phyloP scores from a whole-genome alignment of 2,888 invertebrate species.

The Lasioglossum figueresi region DNA sequence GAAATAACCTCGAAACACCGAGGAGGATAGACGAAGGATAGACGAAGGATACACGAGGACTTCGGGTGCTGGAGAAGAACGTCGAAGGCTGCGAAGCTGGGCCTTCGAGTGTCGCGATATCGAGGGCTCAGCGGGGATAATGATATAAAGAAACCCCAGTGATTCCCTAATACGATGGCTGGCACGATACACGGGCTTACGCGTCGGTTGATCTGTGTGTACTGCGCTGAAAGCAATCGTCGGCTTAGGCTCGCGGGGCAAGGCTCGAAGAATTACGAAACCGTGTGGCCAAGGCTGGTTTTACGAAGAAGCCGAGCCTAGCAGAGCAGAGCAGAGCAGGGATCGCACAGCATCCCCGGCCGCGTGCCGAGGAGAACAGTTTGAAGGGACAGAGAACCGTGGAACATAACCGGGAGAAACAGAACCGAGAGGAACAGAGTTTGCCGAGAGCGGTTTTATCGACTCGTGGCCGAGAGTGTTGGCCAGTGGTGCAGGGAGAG shows the following conservation, averaged over 20 bases:
- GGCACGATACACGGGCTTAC: conserved; percentile 65
- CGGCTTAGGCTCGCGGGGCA: neutral
- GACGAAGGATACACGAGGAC: neutral
- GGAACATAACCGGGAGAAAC: neutral
- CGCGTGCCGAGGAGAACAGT: conserved; percentile 7
- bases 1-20: neutral
- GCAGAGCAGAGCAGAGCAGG: neutral
- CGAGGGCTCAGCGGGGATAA: conserved; percentile 2
- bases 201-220: conserved; percentile 36
- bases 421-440: neutral
- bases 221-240: conserved; percentile 6
- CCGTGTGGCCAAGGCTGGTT: neutral
- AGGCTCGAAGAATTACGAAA: neutral
- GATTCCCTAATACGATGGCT: conserved; percentile 23
- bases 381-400: neutral
- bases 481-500: neutral
- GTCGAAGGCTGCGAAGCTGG: neutral
- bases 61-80: neutral
- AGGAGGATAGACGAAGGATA: neutral
- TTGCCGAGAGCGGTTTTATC: conserved; percentile 12
- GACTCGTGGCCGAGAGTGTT: conserved; percentile 18
- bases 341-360: conserved; percentile 37
- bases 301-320: neutral
- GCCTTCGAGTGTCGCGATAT: neutral
- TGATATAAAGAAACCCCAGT: conserved; percentile 38